These are phyloP conservation scores for Zaprionus ornatus DNA, from an alignment of 1,140 invertebrate genomes.

Conservation along the genomic window DNA sequence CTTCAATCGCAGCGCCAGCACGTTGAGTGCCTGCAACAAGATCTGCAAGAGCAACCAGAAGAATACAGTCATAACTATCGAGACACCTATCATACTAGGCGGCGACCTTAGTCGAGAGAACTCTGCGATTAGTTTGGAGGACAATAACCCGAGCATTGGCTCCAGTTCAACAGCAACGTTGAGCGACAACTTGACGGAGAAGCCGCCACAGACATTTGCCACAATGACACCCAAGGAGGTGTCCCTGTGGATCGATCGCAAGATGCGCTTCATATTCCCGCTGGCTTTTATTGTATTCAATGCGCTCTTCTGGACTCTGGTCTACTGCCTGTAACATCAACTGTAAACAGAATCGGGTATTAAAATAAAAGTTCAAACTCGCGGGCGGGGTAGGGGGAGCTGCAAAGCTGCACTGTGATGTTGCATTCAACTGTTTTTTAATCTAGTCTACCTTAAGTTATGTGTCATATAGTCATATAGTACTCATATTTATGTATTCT, in stretches of 20 bases:
- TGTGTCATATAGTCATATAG: constrained; percentile 36
- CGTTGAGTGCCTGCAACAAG: constrained; percentile 84
- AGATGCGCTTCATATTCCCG: constrained; percentile 92
- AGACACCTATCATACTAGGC: constrained; percentile 65
- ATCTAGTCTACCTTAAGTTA: constrained; percentile 5
- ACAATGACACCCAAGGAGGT: constrained; percentile 95
- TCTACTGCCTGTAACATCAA: constrained; percentile 83
- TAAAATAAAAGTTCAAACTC: neutral
- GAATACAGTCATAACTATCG: constrained; percentile 70
- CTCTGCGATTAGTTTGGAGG: constrained; percentile 59
- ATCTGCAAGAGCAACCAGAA: constrained; percentile 51
- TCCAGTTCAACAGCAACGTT: constrained; percentile 43
- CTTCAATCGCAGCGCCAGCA: constrained; percentile 84
- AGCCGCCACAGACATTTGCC: constrained; percentile 84
- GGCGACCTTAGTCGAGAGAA: constrained; percentile 51
- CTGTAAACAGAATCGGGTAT: too few species aligned
- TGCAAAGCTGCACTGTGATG: constrained; percentile 28
- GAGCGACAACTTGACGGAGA: constrained; percentile 35
- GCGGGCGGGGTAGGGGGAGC: constrained; percentile 10
- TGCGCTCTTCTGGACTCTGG: constrained; percentile 93
- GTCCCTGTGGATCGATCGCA: constrained; percentile 91
- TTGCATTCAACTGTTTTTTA: constrained; percentile 22
- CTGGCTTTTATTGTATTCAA: constrained; percentile 92
- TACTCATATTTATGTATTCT: constrained; percentile 31
- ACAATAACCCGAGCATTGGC: constrained; percentile 37